Percentiles rank a stretch among this genome's conserved stretches.
Evolutionary conservation across 2,888 invertebrate species (phyloP).

Genomic region (Quadriops clusia): DNA sequence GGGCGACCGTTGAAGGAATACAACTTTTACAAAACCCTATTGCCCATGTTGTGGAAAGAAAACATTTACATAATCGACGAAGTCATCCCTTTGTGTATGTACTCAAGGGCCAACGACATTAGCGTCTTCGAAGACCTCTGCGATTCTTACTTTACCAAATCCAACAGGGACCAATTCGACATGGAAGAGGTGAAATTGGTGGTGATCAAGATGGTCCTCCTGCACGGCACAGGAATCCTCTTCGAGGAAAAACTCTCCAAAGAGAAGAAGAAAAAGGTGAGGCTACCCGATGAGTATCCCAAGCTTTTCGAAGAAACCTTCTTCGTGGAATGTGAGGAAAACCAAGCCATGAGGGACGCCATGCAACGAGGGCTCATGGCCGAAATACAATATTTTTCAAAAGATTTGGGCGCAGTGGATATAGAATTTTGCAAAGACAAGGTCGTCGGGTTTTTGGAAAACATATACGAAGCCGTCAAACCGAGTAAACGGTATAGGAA

Average conservation of each 20-base stretch:
- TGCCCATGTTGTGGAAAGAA: slow-evolving; percentile 32
- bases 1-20: slow-evolving; percentile 41
- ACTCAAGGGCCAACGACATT: slow-evolving; percentile 22
- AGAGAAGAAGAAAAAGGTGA: slow-evolving; percentile 13
- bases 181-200: slow-evolving; percentile 18
- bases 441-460: too few relatives aligned
- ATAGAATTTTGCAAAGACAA: too few relatives aligned
- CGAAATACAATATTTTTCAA: slow-evolving; percentile 18
- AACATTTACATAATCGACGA: slow-evolving; percentile 19
- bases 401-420: too few relatives aligned
- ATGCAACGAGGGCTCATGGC: slow-evolving; percentile 26
- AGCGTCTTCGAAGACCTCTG: slow-evolving; percentile 33
- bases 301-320: slow-evolving; percentile 31
- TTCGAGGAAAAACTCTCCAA: slow-evolving; percentile 25
- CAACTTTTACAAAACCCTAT: slow-evolving; percentile 34
- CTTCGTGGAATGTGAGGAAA: slow-evolving; percentile 27
- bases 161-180: slow-evolving; percentile 14
- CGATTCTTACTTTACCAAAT: slow-evolving; percentile 22
- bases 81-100: slow-evolving; percentile 30
- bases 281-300: slow-evolving; percentile 20
- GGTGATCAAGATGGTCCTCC: slow-evolving; percentile 20
- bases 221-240: slow-evolving; percentile 28
- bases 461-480: too few relatives aligned
- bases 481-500: slow-evolving; percentile 33
- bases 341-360: slow-evolving; percentile 26